A percentile compares a stretch with the other conserved stretches of the same genome.
Conservation (phyloP, 2,113 vertebrate genomes). For the Numida meleagris region DNA sequence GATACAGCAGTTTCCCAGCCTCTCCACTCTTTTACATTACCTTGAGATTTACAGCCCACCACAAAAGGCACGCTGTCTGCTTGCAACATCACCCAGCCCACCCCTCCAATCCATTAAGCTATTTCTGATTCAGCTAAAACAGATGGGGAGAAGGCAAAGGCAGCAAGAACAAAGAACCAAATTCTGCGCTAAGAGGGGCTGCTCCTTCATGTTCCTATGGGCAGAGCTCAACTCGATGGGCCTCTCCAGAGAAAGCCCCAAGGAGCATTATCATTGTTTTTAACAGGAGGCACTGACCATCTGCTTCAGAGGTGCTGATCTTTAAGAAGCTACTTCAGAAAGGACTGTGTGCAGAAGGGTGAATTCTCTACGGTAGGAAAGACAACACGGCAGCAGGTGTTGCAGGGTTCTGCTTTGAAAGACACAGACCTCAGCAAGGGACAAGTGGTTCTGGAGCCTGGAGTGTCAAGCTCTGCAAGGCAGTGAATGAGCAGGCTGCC, state of each 20-base stretch:
- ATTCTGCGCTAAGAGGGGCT: not conserved
- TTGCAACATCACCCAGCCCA: constrained; percentile 8
- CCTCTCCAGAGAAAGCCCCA: not conserved
- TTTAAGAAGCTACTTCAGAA: not conserved
- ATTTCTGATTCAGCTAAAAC: constrained; percentile 63
- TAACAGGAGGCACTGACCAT: not conserved
- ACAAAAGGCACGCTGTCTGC: not conserved
- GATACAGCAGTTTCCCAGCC: not conserved
- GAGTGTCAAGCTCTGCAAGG: not conserved
- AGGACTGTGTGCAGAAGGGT: not conserved
- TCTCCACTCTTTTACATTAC: not conserved
- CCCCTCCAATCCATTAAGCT: constrained; percentile 50
- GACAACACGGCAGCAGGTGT: not conserved
- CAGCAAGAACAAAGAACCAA: constrained; percentile 40
- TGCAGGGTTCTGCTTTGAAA: not conserved
- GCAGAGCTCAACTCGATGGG: not conserved
- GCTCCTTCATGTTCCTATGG: constrained; percentile 16
- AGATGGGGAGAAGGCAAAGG: constrained; percentile 50
- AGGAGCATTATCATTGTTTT: not conserved
- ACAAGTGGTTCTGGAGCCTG: not conserved
- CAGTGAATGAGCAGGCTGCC: not conserved
- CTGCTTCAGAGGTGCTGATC: not conserved
- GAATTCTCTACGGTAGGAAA: not conserved
- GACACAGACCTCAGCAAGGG: not conserved
- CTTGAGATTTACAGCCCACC: constrained; percentile 11